Evolutionary conservation across 2,888 invertebrate genomes (phyloP).

Genomic region (Pediacus dermestoides): DNA sequence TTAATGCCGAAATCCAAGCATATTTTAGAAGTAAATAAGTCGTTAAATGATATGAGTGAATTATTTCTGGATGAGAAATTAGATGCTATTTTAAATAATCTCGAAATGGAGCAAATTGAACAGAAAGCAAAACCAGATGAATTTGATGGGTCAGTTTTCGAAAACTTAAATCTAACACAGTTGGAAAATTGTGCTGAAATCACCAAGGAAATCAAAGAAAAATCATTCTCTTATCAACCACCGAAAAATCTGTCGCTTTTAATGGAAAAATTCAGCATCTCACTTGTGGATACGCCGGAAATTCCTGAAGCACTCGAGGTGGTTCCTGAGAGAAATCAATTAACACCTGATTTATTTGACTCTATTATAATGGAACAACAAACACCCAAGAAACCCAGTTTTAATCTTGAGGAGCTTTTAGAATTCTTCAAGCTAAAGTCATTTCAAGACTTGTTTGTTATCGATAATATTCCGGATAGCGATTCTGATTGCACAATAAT

Average conservation of each 20-base stretch:
- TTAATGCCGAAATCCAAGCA: conserved; percentile 23
- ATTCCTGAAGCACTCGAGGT: too few relatives aligned
- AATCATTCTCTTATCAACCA: conserved; percentile 30
- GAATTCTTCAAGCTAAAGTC: conserved; percentile 31
- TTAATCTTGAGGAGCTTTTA: conserved; percentile 23
- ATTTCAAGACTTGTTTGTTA: conserved; percentile 26
- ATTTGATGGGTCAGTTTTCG: too few relatives aligned
- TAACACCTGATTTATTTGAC: too few relatives aligned
- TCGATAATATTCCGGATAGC: conserved; percentile 5
- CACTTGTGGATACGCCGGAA: conserved; percentile 15
- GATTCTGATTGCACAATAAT: conserved; percentile 30
- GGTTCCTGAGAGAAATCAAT: too few relatives aligned
- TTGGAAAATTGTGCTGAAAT: conserved; percentile 17
- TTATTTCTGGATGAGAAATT: not conserved
- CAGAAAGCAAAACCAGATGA: too few relatives aligned
- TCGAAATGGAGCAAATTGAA: too few relatives aligned
- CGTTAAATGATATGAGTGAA: conserved; percentile 1
- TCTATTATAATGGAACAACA: too few relatives aligned
- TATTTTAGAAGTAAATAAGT: too few relatives aligned
- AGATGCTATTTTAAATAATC: not conserved
- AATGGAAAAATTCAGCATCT: conserved; percentile 25
- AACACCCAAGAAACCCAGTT: too few relatives aligned
- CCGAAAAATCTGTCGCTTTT: conserved; percentile 31
- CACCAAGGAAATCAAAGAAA: conserved; percentile 20
- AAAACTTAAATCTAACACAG: conserved; percentile 22